These are phyloP conservation scores for Megaceryle maxima DNA, from an alignment of 2,113 vertebrate genomes.

Conservation along the genomic window DNA sequence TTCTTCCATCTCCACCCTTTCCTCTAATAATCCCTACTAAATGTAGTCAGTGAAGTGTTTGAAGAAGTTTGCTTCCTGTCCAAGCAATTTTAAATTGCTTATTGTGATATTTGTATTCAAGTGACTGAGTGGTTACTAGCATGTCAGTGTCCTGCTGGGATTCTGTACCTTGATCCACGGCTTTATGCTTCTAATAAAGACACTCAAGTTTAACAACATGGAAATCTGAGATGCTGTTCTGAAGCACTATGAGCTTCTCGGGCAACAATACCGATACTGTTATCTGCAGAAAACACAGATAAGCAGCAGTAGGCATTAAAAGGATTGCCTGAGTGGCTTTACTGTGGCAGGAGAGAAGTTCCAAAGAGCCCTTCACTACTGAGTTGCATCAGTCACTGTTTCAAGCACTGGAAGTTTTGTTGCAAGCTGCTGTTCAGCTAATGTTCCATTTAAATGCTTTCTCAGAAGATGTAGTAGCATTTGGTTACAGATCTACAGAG, in stretches of 20 bases:
- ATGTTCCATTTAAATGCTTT: neutral
- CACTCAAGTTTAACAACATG: neutral
- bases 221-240: neutral
- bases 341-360: neutral
- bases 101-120: neutral
- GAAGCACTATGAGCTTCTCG: neutral
- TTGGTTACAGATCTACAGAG: neutral
- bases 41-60: conserved; percentile 21
- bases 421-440: neutral
- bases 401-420: neutral
- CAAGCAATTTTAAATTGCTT: conserved; percentile 13
- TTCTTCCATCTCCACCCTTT: conserved; percentile 40
- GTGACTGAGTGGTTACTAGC: neutral
- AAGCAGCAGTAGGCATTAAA: neutral
- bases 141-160: neutral
- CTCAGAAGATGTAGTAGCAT: neutral
- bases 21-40: conserved; percentile 27
- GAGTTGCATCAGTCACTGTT: neutral
- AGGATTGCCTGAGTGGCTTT: neutral
- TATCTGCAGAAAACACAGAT: neutral
- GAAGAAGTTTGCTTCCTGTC: conserved; percentile 41
- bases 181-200: neutral
- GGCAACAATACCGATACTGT: neutral
- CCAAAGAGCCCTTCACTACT: neutral
- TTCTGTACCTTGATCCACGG: neutral